Evolutionary conservation across 2,797 vertebrate genomes (phyloP).

Genomic region (Danio jaintianensis): DNA sequence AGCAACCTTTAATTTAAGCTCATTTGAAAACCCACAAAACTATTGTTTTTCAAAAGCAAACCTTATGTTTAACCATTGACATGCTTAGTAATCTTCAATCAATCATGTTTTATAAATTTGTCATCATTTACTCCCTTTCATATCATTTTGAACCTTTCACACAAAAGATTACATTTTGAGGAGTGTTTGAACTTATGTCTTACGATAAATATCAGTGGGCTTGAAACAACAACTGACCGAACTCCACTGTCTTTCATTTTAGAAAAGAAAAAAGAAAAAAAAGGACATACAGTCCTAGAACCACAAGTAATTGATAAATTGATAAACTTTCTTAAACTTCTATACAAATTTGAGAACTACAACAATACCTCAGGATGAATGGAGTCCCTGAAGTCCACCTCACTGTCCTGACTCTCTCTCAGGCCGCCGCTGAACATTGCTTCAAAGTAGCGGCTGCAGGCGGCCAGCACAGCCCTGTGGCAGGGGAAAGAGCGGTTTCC

Average conservation of each 20-base stretch:
- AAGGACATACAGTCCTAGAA: background rate
- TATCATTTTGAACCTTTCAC: background rate
- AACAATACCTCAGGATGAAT: constrained; percentile 86
- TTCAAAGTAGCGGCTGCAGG: constrained; percentile 98
- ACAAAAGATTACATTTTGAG: background rate
- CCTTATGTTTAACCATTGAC: background rate
- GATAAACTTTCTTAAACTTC: background rate
- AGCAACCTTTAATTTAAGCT: background rate
- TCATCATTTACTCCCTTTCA: background rate
- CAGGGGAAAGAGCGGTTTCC: constrained; percentile 96
- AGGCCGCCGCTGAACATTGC: constrained; percentile 98
- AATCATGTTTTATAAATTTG: background rate
- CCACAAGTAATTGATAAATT: background rate
- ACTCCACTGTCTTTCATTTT: too few species aligned
- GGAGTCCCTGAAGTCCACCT: constrained; percentile 95
- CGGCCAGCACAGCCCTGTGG: constrained; percentile 94
- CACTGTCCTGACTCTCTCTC: constrained; percentile 94
- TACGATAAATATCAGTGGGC: background rate
- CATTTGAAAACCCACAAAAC: background rate
- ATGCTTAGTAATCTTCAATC: background rate
- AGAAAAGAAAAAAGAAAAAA: background rate
- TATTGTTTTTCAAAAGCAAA: constrained; percentile 10
- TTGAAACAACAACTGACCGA: background rate
- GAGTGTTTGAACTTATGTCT: background rate
- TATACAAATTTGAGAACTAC: background rate